Conservation (phyloP, 2,888 invertebrate genomes). For the Morpho deidamia region DNA sequence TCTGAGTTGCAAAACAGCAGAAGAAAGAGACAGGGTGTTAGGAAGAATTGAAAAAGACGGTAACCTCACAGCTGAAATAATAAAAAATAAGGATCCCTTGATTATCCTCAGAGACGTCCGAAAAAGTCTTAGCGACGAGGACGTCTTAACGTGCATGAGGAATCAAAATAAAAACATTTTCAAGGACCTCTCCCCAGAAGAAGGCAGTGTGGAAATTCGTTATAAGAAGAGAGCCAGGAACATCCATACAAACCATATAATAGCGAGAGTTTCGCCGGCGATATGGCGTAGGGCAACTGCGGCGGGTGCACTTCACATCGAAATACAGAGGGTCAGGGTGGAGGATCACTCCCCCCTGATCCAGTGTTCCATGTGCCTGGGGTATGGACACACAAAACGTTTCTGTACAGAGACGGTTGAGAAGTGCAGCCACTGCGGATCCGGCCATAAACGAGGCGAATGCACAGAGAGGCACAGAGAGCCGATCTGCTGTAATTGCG, state of each 20-base stretch:
- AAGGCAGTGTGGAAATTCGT: too few relatives aligned
- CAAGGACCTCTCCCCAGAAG: background rate
- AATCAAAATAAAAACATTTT: conserved; percentile 1
- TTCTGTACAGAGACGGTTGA: conserved; percentile 2
- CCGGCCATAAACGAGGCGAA: background rate
- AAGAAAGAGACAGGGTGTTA: background rate
- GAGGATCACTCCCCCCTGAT: too few relatives aligned
- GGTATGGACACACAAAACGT: background rate
- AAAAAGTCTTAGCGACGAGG: background rate
- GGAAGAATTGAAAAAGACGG: background rate
- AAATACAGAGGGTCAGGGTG: too few relatives aligned
- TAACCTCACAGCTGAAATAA: background rate
- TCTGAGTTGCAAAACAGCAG: background rate
- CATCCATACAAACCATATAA: too few relatives aligned
- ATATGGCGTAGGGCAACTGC: too few relatives aligned
- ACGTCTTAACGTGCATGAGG: conserved; percentile 15
- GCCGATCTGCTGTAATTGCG: background rate
- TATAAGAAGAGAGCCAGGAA: too few relatives aligned
- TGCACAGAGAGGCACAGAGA: background rate
- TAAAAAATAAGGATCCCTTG: conserved; percentile 14
- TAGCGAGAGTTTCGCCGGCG: too few relatives aligned
- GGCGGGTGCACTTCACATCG: too few relatives aligned
- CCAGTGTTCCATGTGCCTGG: conserved; percentile 1
- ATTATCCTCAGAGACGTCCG: conserved; percentile 10
- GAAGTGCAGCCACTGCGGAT: conserved; percentile 14